Conservation (phyloP, 1,140 invertebrate species). For the Neuroterus valhalla region DNA sequence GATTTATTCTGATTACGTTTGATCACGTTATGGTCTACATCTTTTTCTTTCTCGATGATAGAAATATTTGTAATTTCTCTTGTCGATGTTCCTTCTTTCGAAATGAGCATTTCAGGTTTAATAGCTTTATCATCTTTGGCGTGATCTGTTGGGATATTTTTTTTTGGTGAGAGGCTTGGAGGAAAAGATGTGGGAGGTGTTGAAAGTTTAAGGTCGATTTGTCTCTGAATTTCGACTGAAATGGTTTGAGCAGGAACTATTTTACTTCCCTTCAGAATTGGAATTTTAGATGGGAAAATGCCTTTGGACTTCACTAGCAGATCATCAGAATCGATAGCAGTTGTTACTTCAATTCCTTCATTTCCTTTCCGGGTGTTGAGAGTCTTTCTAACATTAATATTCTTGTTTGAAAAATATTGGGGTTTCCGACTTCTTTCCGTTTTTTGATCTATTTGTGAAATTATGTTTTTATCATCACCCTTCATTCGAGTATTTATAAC, state of each 20-base stretch:
- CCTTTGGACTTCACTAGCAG: constrained; percentile 39
- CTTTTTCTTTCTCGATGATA: background rate
- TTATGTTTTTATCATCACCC: background rate
- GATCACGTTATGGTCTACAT: constrained; percentile 34
- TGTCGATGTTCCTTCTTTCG: background rate
- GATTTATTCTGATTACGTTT: constrained; percentile 3
- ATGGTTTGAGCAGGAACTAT: constrained; percentile 54
- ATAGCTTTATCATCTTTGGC: no score
- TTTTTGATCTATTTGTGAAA: constrained; percentile 31
- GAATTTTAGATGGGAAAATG: constrained; percentile 62
- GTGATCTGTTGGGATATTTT: background rate
- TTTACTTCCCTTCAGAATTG: constrained; percentile 55
- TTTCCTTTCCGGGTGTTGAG: background rate
- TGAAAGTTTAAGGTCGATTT: constrained; percentile 51
- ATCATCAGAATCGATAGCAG: background rate
- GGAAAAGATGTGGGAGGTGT: constrained; percentile 41
- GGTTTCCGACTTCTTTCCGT: background rate
- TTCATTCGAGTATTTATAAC: background rate
- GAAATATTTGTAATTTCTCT: background rate
- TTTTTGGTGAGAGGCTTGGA: background rate
- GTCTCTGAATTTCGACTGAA: constrained; percentile 55
- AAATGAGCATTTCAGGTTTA: background rate
- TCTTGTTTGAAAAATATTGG: background rate
- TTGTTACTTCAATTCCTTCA: constrained; percentile 11
- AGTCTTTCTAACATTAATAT: background rate